These are phyloP conservation scores for Neodiprion fabricii DNA, from an alignment of 1,140 invertebrate species.

Conservation along the genomic window DNA sequence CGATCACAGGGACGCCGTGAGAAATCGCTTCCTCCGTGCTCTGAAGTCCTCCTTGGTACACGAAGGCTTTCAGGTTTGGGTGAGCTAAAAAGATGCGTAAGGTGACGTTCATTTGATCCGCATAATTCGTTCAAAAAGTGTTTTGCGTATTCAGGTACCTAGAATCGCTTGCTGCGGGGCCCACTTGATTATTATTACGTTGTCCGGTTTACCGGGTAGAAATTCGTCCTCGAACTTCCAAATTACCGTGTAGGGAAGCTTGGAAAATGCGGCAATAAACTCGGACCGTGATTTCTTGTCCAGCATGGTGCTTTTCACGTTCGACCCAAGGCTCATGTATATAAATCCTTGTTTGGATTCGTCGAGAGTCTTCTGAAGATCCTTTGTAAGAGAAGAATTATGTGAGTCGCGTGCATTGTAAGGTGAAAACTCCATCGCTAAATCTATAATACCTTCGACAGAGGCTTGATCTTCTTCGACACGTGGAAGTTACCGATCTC, in stretches of 20 bases:
- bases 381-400: constrained; percentile 37
- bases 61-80: constrained; percentile 55
- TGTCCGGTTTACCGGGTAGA: constrained; percentile 29
- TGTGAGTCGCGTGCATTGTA: background rate
- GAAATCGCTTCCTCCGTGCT: constrained; percentile 59
- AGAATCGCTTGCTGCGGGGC: constrained; percentile 53
- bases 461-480: constrained; percentile 15
- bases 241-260: constrained; percentile 39
- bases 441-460: constrained; percentile 39
- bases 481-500: constrained; percentile 64
- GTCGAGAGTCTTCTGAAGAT: constrained; percentile 56
- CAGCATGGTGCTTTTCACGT: constrained; percentile 46
- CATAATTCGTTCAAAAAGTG: background rate
- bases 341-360: constrained; percentile 62
- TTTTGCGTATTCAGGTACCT: constrained; percentile 27
- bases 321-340: constrained; percentile 66
- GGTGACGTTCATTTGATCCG: background rate
- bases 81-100: constrained; percentile 46
- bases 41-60: constrained; percentile 63
- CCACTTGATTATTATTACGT: constrained; percentile 53
- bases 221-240: constrained; percentile 42
- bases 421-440: background rate
- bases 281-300: constrained; percentile 25
- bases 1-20: constrained; percentile 57
- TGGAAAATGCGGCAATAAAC: constrained; percentile 61